A percentile compares a stretch with the other conserved stretches of the same genome.
Conservation (phyloP, 2,113 vertebrate species). For the Alectura lathami region DNA sequence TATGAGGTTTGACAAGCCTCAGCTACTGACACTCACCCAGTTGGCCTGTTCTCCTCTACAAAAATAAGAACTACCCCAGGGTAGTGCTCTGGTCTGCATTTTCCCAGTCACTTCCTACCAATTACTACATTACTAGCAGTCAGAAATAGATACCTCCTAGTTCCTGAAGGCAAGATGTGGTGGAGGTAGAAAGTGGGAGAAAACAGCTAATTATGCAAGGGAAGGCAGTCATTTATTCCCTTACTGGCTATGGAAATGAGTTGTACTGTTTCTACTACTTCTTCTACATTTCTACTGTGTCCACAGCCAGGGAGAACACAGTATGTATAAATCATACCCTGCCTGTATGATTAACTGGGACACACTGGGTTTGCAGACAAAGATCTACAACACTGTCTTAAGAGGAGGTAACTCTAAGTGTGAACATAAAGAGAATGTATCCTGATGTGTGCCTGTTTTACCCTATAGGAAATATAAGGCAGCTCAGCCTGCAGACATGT, state of each 20-base stretch:
- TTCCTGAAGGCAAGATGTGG: not conserved
- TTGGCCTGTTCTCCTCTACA: not conserved
- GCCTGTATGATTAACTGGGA: not conserved
- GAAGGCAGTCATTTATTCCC: not conserved
- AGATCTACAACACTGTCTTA: not conserved
- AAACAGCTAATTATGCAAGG: not conserved
- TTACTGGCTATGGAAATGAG: not conserved
- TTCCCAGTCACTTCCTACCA: not conserved
- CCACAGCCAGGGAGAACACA: not conserved
- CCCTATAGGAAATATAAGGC: not conserved
- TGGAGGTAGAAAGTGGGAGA: not conserved
- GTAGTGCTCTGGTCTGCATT: not conserved
- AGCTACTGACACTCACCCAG: not conserved
- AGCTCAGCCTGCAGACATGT: not conserved
- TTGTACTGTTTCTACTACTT: not conserved
- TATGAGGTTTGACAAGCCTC: not conserved
- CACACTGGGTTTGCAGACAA: not conserved
- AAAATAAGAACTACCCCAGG: not conserved
- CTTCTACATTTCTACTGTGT: not conserved
- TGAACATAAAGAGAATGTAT: not conserved
- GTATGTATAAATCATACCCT: not conserved
- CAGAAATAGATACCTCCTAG: not conserved
- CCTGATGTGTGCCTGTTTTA: not conserved
- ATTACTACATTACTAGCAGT: not conserved
- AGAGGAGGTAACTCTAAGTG: not conserved